Evolutionary conservation across 2,797 vertebrate species (phyloP), one percentile per base, ranked within the genome.

Genomic region (Onychomys torridus): DNA sequence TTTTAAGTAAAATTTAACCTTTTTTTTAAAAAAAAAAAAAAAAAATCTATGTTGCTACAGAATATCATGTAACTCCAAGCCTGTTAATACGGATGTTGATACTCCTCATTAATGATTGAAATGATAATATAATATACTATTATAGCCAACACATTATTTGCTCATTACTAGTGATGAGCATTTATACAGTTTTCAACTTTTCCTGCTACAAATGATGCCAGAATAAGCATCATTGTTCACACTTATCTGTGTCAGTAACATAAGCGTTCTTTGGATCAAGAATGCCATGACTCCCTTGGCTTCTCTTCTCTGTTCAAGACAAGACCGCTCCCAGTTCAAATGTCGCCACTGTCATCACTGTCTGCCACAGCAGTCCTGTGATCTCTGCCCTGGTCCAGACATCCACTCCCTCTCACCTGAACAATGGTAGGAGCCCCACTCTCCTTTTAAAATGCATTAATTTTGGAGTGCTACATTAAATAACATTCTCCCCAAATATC

Each of bases 1-100:
- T 49, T 49, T 65, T 67, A 49, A 84, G 65, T 94, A 85, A 93
- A 94, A 91, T 93, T 91, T 27, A 69, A 69, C 12, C 14, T 37
- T 49, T 76, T 43, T 76, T 61, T 52, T 81, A 85, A 65, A 25
- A 59, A 46, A n/a, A 77, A 75, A 76, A 85, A 65, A 25, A 59
- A 46, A n/a, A 77, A 75, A 76, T 9, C 79, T 84, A 49, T 10
- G 57, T 86, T 90, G 25, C 84, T 27, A 71, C 16, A 82, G 19
- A 96, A 86, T 0, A 83, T 49, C 7, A 94, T 21, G 19, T 63
- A 79, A 19, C 88, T 82, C 23, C 32, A 85, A 85, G 11, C 75
- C 34, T 75, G n/a, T 76, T 83, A 46, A 9, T 61, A 52, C 71
- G 79, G 17, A 82, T 19, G 9, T 29, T 78, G 90, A 27, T 84